phyloP scores from a whole-genome alignment of 2,797 vertebrate species.

The Platalea minor region DNA sequence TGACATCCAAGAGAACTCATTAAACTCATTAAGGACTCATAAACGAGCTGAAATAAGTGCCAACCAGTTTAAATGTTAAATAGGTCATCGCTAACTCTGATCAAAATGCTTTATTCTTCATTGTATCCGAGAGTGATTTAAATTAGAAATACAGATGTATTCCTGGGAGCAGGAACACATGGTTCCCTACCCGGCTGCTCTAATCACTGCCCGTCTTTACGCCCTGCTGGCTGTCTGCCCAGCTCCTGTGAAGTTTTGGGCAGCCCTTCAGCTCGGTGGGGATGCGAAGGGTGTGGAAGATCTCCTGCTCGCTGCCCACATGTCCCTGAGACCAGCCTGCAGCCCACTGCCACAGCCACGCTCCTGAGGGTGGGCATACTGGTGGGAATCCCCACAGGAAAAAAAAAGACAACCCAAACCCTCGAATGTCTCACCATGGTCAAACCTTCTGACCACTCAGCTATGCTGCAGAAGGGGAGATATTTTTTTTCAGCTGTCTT shows the following conservation, averaged over 20 bases:
- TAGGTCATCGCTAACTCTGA: slow-evolving; percentile 60
- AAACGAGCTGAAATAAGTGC: slow-evolving; percentile 66
- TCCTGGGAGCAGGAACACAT: background rate
- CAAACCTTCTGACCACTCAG: background rate
- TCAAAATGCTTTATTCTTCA: slow-evolving; percentile 71
- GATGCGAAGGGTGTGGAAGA: background rate
- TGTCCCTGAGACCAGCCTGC: background rate
- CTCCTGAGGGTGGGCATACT: background rate
- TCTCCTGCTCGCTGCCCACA: background rate
- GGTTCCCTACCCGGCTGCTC: background rate
- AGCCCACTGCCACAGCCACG: background rate
- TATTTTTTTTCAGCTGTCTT: background rate
- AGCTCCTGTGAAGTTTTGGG: background rate
- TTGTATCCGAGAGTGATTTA: slow-evolving; percentile 41
- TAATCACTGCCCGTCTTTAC: background rate
- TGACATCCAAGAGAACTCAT: slow-evolving; percentile 73
- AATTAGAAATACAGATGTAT: slow-evolving; percentile 37
- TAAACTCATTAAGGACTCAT: slow-evolving; percentile 66
- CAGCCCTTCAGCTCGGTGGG: background rate
- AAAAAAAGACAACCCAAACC: background rate
- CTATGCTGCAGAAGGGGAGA: background rate
- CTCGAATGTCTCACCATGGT: fast-evolving
- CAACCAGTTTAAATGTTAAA: slow-evolving; percentile 72
- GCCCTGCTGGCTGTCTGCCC: background rate
- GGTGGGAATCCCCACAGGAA: background rate